phyloP scores from a whole-genome alignment of 2,113 vertebrate species.

The Amphiprion ocellaris region DNA sequence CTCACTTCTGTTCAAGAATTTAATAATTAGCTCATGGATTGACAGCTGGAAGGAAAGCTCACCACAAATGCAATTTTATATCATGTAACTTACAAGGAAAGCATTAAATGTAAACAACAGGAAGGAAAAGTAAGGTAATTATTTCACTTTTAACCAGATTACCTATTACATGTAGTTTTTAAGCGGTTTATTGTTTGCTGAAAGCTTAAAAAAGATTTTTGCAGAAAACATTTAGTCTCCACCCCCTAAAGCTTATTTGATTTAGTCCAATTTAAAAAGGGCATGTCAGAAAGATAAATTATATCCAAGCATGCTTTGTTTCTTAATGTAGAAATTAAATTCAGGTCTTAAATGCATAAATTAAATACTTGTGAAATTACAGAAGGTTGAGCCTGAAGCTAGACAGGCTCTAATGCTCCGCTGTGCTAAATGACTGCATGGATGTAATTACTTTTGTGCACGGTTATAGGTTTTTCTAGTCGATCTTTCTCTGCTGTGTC shows the following conservation, averaged over 20 bases:
- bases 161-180: background rate
- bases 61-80: background rate
- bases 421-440: conserved; percentile 30
- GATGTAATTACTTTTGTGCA: conserved; percentile 45
- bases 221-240: background rate
- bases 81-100: background rate
- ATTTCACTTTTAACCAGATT: conserved; percentile 12
- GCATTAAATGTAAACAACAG: conserved; percentile 7
- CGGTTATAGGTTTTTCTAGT: background rate
- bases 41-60: background rate
- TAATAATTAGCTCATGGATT: background rate
- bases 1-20: background rate
- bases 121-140: background rate
- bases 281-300: conserved; percentile 56
- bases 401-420: conserved; percentile 11
- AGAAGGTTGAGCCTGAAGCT: conserved; percentile 33
- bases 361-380: conserved; percentile 51
- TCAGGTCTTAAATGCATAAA: conserved; percentile 48
- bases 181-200: background rate
- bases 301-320: conserved; percentile 29
- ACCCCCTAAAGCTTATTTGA: conserved; percentile 24
- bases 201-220: conserved; percentile 9
- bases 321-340: conserved; percentile 46
- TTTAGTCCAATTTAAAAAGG: conserved; percentile 51
- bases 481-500: background rate